Conservation (phyloP, 1,140 invertebrate genomes). For the Neuroterus valhalla region DNA sequence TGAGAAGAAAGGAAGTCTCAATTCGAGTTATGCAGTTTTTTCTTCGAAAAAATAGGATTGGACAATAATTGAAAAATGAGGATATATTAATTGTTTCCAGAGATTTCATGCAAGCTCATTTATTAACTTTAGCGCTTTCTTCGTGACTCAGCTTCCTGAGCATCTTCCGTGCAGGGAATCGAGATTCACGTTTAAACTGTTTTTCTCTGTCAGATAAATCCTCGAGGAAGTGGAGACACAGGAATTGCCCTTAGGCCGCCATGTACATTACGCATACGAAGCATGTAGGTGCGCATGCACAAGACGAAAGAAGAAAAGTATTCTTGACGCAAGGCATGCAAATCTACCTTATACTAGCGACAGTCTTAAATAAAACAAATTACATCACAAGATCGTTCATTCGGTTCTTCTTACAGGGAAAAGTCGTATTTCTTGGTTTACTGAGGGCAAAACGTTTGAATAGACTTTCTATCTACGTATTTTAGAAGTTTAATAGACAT, state of each 20-base stretch:
- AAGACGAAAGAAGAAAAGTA: background rate
- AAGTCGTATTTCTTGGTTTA: conserved; percentile 10
- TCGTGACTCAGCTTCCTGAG: conserved; percentile 16
- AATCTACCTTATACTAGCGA: background rate
- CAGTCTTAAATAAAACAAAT: conserved; percentile 14
- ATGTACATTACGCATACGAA: background rate
- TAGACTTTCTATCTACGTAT: background rate
- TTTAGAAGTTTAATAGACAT: conserved; percentile 7
- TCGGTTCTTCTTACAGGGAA: conserved; percentile 3
- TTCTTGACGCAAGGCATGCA: conserved; percentile 14
- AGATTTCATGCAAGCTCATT: background rate
- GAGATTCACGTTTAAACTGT: conserved; percentile 23
- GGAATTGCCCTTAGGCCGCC: conserved; percentile 23
- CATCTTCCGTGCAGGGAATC: background rate
- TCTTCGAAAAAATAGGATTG: background rate
- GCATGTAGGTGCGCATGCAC: background rate
- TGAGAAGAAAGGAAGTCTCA: too few species aligned
- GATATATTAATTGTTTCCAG: background rate
- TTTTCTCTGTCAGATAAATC: conserved; percentile 18
- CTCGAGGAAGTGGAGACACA: conserved; percentile 22
- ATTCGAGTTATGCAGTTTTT: background rate
- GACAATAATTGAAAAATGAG: background rate
- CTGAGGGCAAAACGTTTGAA: conserved; percentile 7
- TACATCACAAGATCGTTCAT: background rate
- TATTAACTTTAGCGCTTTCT: conserved; percentile 2